Conservation (phyloP, 2,797 vertebrate genomes). For the Carcharodon carcharias region DNA sequence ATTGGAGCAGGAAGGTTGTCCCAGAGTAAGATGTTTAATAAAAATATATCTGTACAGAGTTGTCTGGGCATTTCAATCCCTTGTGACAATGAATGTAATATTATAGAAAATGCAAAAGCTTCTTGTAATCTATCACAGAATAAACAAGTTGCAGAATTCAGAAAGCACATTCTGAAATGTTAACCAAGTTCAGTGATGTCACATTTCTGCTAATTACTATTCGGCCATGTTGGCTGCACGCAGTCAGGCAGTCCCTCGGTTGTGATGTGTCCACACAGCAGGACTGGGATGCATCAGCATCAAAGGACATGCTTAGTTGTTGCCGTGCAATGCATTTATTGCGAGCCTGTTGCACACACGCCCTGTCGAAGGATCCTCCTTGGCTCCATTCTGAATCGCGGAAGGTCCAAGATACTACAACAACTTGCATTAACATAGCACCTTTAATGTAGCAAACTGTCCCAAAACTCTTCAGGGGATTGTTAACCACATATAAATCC, state of each 20-base stretch:
- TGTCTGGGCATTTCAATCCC: background rate
- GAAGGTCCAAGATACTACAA: too few relatives aligned
- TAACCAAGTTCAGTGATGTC: background rate
- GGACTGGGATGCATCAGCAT: background rate
- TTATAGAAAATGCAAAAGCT: background rate
- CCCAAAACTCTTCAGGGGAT: too few relatives aligned
- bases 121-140: background rate
- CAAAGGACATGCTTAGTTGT: too few relatives aligned
- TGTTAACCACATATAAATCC: too few relatives aligned
- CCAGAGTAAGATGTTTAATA: background rate
- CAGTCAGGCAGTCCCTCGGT: background rate
- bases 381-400: too few relatives aligned
- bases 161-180: background rate
- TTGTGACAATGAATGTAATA: background rate
- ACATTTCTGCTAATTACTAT: background rate
- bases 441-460: too few relatives aligned
- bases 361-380: too few relatives aligned
- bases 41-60: background rate
- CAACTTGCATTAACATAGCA: too few relatives aligned
- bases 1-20: too few relatives aligned
- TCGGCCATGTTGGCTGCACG: background rate
- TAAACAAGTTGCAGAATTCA: background rate
- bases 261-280: background rate
- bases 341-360: too few relatives aligned
- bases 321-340: too few relatives aligned